phyloP scores from a whole-genome alignment of 2,113 vertebrate genomes.

The Tetraodon nigroviridis region DNA sequence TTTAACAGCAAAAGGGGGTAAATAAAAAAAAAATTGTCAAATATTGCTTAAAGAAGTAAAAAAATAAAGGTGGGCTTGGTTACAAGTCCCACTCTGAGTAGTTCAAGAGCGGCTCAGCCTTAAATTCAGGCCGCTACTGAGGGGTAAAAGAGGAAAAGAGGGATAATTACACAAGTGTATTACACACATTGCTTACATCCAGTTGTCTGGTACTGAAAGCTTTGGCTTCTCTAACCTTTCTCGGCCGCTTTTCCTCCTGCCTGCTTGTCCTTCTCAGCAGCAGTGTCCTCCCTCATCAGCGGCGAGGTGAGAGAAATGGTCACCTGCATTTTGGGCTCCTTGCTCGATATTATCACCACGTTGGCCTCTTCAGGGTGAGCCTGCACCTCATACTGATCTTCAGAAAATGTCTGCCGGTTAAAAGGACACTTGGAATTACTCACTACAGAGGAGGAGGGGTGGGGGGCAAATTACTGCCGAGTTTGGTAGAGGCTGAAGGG shows the following conservation, averaged over 20 bases:
- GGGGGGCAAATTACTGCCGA: constrained; percentile 34
- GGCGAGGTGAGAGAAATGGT: constrained; percentile 82
- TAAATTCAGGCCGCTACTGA: constrained; percentile 22
- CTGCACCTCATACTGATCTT: constrained; percentile 83
- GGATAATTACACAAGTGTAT: constrained; percentile 30
- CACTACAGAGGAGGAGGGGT: constrained; percentile 73
- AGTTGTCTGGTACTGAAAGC: constrained; percentile 70
- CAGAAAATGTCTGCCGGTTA: constrained; percentile 82
- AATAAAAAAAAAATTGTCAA: constrained; percentile 55
- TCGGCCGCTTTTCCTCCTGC: constrained; percentile 74
- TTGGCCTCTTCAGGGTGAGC: constrained; percentile 76
- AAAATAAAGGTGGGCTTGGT: constrained; percentile 33
- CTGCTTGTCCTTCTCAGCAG: constrained; percentile 73
- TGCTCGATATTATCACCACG: constrained; percentile 79
- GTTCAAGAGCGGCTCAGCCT: constrained; percentile 31
- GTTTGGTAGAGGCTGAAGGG: constrained; percentile 17
- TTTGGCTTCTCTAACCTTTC: constrained; percentile 83
- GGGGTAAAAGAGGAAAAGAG: constrained; percentile 23
- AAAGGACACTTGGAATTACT: constrained; percentile 80
- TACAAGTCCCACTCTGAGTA: constrained; percentile 48
- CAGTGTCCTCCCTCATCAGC: constrained; percentile 81
- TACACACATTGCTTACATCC: constrained; percentile 60
- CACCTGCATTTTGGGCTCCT: constrained; percentile 84
- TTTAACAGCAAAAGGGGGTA: constrained; percentile 38
- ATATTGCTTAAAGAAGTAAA: constrained; percentile 31